Conservation (phyloP, 2,888 invertebrate genomes). For the Athetis lepigone region DNA sequence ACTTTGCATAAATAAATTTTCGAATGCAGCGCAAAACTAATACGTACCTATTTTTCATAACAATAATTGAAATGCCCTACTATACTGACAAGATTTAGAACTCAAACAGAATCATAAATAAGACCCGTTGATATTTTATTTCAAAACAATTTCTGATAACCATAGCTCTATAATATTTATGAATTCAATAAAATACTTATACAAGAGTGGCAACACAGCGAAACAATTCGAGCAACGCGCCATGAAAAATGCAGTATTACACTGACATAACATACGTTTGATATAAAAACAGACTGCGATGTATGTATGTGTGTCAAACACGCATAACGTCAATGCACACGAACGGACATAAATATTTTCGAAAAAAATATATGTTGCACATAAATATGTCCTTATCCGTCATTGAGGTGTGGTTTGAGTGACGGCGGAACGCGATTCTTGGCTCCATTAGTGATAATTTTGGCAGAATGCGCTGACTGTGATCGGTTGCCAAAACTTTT, state of each 20-base stretch:
- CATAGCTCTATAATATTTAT: constrained; percentile 46
- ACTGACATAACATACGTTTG: constrained; percentile 61
- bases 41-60: background rate
- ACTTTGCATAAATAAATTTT: background rate
- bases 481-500: background rate
- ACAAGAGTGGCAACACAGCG: constrained; percentile 45
- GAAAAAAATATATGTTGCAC: constrained; percentile 63
- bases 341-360: constrained; percentile 63
- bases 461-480: background rate
- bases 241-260: constrained; percentile 60
- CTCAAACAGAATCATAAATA: constrained; percentile 32
- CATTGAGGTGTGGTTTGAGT: constrained; percentile 38
- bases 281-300: constrained; percentile 42
- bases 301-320: constrained; percentile 52
- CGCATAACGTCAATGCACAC: constrained; percentile 62
- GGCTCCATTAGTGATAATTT: constrained; percentile 1
- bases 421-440: constrained; percentile 14
- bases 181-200: constrained; percentile 41
- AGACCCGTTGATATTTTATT: constrained; percentile 3
- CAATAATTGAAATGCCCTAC: background rate
- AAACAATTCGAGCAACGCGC: constrained; percentile 53
- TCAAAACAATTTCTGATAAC: constrained; percentile 33
- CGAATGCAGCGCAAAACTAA: background rate
- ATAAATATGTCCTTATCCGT: constrained; percentile 69
- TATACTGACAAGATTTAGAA: background rate